phyloP scores from a whole-genome alignment of 2,888 invertebrate genomes.

The Dascillus cervinus region DNA sequence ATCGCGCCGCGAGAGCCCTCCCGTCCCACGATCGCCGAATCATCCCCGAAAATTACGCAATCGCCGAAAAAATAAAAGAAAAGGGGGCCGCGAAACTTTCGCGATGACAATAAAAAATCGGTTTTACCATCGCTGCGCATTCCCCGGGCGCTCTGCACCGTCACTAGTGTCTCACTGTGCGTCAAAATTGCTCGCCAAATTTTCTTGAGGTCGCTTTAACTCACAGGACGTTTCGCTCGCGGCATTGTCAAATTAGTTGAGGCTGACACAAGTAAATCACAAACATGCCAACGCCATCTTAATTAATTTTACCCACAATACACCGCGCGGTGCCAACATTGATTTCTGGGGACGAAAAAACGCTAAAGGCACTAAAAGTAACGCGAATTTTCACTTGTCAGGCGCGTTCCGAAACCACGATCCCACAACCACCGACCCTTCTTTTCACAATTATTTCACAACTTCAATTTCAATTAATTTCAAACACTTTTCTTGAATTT shows the following conservation, averaged over 20 bases:
- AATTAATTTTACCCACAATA: constrained; percentile 33
- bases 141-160: no score
- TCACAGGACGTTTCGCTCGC: constrained; percentile 41
- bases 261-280: constrained; percentile 10
- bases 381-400: constrained; percentile 39
- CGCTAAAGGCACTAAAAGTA: constrained; percentile 39
- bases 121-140: constrained; percentile 37
- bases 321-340: constrained; percentile 40
- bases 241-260: constrained; percentile 31
- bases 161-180: no score
- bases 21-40: neutral
- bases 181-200: no score
- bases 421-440: no score
- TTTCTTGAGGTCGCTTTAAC: no score
- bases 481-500: no score
- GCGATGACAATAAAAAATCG: constrained; percentile 31
- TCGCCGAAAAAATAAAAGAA: constrained; percentile 17
- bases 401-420: no score
- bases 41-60: no score
- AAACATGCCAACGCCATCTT: constrained; percentile 37
- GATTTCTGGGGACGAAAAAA: constrained; percentile 43
- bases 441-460: no score
- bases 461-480: no score
- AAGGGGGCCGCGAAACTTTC: constrained; percentile 2
- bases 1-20: neutral